Evolutionary conservation across 2,797 vertebrate genomes (phyloP), one percentile per base, ranked within the genome.

Genomic region (Poecile montanus): DNA sequence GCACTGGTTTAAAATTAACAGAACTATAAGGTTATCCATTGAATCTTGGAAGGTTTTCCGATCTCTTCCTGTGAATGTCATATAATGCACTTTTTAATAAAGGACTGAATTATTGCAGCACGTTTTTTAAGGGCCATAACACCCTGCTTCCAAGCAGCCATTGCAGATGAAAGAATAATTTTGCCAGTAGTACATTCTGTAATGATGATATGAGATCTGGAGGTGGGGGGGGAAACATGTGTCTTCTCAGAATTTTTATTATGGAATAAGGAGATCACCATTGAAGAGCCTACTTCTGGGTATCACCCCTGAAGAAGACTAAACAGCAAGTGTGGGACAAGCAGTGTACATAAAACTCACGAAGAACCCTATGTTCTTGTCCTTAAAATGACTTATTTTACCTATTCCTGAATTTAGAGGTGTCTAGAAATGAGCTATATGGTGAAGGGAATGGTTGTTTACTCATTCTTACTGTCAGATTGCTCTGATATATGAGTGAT

Each of bases 151-250:
- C n/a, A 62, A 56, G 26, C 54, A 72, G 19, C 18, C 30, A 27
- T 2, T 73, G 23, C 42, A 72, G 48, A 21, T 18, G 22, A 66
- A 78, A 79, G 40, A 86, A 30, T 58, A 61, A 62, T 72, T 86
- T 72, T 89, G 22, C 7, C 21, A 38, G 34, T 29, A 13, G 16
- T 65, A 38, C 10, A 30, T 3, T 53, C 42, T 1, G 0, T 78
- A 53, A 78, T 34, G 34, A 86, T 18, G 16, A 65, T 26, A 10
- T 26, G 26, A 65, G 42, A 61, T 45, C 29, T 76, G 51, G 5
- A 53, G 27, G 15, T 42, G 13, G 34, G 34, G 16, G 3, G 5
- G 1, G 1, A 54, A 85, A 75, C 9, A 0, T n/a, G 5, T 45
- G 65, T 78, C 16, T 47, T 78, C 45, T 75, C 58, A 58, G 38